Base-by-base conservation (phyloP, 2,888 invertebrate species). In the Monoplex corrugatus region DNA sequence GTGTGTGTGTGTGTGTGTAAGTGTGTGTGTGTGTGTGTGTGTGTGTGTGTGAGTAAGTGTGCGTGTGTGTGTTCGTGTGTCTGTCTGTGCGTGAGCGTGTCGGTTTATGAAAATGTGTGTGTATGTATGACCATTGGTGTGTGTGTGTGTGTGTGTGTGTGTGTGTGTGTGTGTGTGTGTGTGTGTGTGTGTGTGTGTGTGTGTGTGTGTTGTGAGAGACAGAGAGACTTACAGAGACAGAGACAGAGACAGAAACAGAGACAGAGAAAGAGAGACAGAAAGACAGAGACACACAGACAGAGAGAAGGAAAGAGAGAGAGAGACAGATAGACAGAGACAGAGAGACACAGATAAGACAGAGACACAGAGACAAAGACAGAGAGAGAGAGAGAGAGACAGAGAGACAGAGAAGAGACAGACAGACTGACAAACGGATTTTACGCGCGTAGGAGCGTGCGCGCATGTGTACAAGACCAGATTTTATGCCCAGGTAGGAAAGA, bases 111-210 rank as follows among this genome's bases (percentile, higher is more conserved):
- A 35, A 35, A 10, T 19, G 75, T 28, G 63, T 68, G 63, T 28
- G 63, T 68, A n/a, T 68, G 63, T 28, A n/a, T 28, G 63, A 28
- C 23, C 23, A n/a, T 28, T 19, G 16, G 63, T 68, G 63, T 28
- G 63, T 28, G 63, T 28, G 63, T 68, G 63, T 28, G 63, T 68
- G 63, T 68, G 63, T 68, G 63, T 68, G 63, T 68, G 63, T 68
- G 63, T 6, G 8, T 68, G 28, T 35, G 13, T 8, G 32, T 43
- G 43, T 43, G 75, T 1, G 35, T 5, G 35, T 40, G 40, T 40
- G 78, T 19, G 19, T 68, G 28, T 5, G n/a, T n/a, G n/a, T 35
- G 13, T 8, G 32, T 43, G 43, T 43, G 75, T 1, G 35, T 5
- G 35, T 40, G 40, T 40, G 78, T 19, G 19, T 68, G 28, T 5